These are phyloP conservation scores for Columba livia DNA, from an alignment of 2,113 vertebrate species.

Conservation along the genomic window DNA sequence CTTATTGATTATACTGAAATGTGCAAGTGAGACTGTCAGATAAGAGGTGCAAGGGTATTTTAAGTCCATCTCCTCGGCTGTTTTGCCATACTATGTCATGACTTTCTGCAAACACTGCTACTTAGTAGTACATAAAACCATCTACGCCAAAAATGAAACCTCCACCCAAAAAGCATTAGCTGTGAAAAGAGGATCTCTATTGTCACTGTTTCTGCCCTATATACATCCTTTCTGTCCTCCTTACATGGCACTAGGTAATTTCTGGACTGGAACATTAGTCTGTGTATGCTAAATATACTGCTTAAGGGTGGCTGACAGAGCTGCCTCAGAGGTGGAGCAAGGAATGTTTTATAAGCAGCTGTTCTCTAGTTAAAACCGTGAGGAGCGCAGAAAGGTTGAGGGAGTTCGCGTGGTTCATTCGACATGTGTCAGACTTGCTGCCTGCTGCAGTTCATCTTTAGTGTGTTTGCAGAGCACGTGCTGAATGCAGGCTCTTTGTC, in stretches of 20 bases:
- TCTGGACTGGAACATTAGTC: not conserved
- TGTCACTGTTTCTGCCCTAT: not conserved
- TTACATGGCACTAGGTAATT: not conserved
- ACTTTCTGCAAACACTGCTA: not conserved
- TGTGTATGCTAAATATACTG: not conserved
- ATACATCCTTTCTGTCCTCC: not conserved
- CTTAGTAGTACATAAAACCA: not conserved
- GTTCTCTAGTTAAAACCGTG: not conserved
- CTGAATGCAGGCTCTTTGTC: not conserved
- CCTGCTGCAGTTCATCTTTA: not conserved
- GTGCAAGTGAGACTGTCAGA: not conserved
- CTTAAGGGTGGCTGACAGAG: not conserved
- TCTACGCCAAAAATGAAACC: not conserved
- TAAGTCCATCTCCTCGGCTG: not conserved
- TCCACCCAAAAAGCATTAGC: not conserved
- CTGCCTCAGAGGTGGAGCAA: not conserved
- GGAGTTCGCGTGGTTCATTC: not conserved
- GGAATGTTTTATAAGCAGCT: not conserved
- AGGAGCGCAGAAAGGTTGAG: not conserved
- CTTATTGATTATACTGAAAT: constrained; percentile 83
- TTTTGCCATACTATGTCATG: not conserved
- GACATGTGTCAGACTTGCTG: not conserved
- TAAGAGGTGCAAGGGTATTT: not conserved
- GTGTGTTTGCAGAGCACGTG: not conserved
- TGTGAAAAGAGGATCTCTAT: not conserved